These are phyloP conservation scores for Melanchra persicariae DNA, from an alignment of 2,888 invertebrate genomes.

Conservation along the genomic window DNA sequence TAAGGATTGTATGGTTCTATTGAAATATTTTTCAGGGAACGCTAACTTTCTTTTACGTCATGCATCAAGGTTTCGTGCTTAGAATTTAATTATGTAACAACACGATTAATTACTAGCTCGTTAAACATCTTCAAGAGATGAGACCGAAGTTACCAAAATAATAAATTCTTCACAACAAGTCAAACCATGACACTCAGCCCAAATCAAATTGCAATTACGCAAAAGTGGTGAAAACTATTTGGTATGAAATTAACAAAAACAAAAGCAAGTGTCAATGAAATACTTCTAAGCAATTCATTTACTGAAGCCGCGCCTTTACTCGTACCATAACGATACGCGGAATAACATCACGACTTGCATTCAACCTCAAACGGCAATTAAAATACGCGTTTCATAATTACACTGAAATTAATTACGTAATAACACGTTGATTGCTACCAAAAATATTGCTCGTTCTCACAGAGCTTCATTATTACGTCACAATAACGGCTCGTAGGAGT, in stretches of 20 bases:
- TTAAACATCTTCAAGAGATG: not conserved
- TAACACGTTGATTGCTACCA: slow-evolving; percentile 51
- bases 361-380: slow-evolving; percentile 52
- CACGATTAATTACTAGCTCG: slow-evolving; percentile 5
- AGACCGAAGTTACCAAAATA: not conserved
- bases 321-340: slow-evolving; percentile 28
- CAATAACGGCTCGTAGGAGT: slow-evolving; percentile 17
- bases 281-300: slow-evolving; percentile 23
- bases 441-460: slow-evolving; percentile 39
- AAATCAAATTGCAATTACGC: slow-evolving; percentile 12
- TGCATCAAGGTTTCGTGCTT: slow-evolving; percentile 1
- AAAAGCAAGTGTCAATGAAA: slow-evolving; percentile 9
- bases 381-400: slow-evolving; percentile 52
- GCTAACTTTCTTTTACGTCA: slow-evolving; percentile 28
- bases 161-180: slow-evolving; percentile 8
- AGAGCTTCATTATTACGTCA: slow-evolving; percentile 58
- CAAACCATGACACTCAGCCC: not conserved
- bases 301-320: slow-evolving; percentile 18
- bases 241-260: not conserved
- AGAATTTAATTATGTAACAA: slow-evolving; percentile 21
- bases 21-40: slow-evolving; percentile 50
- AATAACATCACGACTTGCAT: slow-evolving; percentile 41
- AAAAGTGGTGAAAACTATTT: not conserved
- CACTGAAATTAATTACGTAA: slow-evolving; percentile 54
- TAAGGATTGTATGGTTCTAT: slow-evolving; percentile 36